Evolutionary conservation across 2,113 vertebrate species (phyloP), one percentile per base, ranked within the genome.

Genomic region (Brachionichthys hirsutus): DNA sequence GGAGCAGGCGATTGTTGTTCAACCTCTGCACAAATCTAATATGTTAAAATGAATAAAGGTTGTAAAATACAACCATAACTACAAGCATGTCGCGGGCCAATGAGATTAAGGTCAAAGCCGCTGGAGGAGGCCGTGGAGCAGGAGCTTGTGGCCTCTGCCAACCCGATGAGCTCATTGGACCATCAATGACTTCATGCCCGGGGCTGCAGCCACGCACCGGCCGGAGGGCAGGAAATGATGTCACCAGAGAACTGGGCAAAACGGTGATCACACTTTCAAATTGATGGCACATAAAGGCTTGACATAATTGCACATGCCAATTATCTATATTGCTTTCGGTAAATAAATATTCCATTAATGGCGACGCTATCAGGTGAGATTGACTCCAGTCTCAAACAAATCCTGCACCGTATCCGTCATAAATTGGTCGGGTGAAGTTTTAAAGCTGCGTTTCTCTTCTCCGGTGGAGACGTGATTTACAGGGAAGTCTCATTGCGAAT

Each of bases 191-290:
- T 59, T 57, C 52, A 56, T 61, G 66, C 44, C 62, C 62, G 50
- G 35, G n/a, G 45, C 22, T 38, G 24, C 46, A 55, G 54, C 20
- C 56, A 52, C 45, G 62, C 52, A 34, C 17, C 11, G 4, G 67
- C 60, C 73, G 78, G 75, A 82, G 67, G 71, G 58, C 73, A 70
- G 61, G 52, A 68, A 66, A 51, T 12, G 0, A 66, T 66, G 68
- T 73, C 61, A 74, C 49, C 75, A 62, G 57, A 47, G 65, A 58
- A 64, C 15, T 38, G 36, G 12, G 12, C 10, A 38, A 38, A 38
- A 38, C 9, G 34, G 9, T 35, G 34, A 35, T 4, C 16, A 46
- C 44, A 46, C 12, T 19, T 11, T 30, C 24, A 30, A 40, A 3
- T 11, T 40, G 9, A 10, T 16, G 18, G 44, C 16, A 46, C 18